phyloP scores from a whole-genome alignment of 2,888 invertebrate species.

The Drosophila merina region DNA sequence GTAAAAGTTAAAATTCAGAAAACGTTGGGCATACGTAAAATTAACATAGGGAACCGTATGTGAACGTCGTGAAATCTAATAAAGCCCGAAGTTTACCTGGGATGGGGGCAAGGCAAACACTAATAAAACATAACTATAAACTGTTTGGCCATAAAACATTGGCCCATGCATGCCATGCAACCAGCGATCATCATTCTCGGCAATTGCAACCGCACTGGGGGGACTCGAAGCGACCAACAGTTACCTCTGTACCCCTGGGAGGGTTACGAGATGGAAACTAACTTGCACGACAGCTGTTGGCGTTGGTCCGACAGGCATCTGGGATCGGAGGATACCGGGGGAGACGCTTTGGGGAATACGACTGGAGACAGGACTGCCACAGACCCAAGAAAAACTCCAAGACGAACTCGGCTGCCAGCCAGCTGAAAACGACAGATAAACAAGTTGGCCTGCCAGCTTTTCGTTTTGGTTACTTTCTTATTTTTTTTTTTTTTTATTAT shows the following conservation, averaged over 20 bases:
- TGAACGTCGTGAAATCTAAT: constrained; percentile 45
- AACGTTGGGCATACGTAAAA: constrained; percentile 57
- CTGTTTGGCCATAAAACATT: constrained; percentile 43
- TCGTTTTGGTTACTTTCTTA: constrained; percentile 25
- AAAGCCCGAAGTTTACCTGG: constrained; percentile 18
- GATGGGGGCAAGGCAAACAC: constrained; percentile 22
- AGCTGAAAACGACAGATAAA: constrained; percentile 71
- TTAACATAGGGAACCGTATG: constrained; percentile 60
- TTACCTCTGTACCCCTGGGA: constrained; percentile 4
- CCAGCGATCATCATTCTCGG: constrained; percentile 41
- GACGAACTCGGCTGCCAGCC: constrained; percentile 50
- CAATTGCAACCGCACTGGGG: constrained; percentile 29
- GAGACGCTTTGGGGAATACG: constrained; percentile 15
- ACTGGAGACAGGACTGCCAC: constrained; percentile 53
- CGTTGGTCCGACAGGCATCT: constrained; percentile 53
- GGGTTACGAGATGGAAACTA: constrained; percentile 53
- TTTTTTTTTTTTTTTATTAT: constrained; percentile 19
- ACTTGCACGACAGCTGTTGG: constrained; percentile 70
- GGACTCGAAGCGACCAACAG: background rate
- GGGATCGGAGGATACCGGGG: constrained; percentile 25
- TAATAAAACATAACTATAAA: constrained; percentile 62
- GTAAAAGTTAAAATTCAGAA: constrained; percentile 57
- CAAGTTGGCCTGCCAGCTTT: constrained; percentile 46
- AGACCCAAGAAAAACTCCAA: constrained; percentile 9
- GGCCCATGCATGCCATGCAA: constrained; percentile 47